phyloP scores from a whole-genome alignment of 53 echinoderm and acorn worm genomes.

The Holothuria leucospilota region DNA sequence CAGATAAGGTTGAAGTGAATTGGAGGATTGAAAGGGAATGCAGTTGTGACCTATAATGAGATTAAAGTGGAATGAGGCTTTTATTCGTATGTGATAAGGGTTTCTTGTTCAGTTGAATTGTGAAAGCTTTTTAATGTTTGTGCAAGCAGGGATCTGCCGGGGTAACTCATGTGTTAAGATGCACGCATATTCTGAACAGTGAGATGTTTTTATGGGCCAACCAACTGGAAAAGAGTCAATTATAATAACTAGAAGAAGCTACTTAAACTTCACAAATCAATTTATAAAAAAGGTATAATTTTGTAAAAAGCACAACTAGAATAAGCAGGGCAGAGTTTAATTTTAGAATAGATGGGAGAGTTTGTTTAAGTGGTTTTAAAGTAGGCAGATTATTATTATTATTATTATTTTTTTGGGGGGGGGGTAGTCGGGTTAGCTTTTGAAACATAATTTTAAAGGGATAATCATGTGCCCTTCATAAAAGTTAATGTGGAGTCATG shows the following conservation, averaged over 20 bases:
- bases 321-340: too few species aligned
- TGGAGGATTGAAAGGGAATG: neutral
- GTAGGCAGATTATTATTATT: too few species aligned
- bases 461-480: too few species aligned
- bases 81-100: constrained; percentile 26
- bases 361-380: too few species aligned
- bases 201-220: constrained; percentile 12
- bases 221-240: neutral
- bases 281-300: constrained; percentile 36
- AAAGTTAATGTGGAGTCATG: too few species aligned
- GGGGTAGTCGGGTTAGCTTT: too few species aligned
- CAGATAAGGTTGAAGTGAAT: neutral
- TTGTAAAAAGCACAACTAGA: neutral
- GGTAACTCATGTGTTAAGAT: constrained; percentile 2
- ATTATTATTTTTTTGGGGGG: too few species aligned
- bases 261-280: constrained; percentile 30
- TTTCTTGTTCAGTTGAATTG: constrained; percentile 17
- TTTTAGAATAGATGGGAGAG: too few species aligned
- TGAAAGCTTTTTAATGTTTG: constrained; percentile 10
- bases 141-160: neutral
- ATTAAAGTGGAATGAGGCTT: constrained; percentile 1
- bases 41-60: constrained; percentile 25
- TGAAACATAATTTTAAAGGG: too few species aligned
- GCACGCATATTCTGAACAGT: constrained; percentile 4
- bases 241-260: constrained; percentile 15